Percentiles rank a stretch among this genome's conserved stretches.
Conservation (phyloP, 2,113 vertebrate genomes). For the Dromiciops gliroides region DNA sequence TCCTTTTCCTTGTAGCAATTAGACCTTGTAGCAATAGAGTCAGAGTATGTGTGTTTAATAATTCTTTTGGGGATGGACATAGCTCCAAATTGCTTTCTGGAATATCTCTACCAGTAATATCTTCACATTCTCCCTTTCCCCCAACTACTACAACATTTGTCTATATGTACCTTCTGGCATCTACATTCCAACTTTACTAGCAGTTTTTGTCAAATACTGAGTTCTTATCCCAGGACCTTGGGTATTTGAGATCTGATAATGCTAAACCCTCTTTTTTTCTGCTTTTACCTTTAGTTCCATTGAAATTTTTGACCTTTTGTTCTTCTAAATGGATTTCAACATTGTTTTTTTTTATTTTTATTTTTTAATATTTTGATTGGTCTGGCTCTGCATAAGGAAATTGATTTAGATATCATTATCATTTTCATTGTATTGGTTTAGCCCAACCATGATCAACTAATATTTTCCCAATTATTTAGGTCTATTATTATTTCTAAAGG, state of each 20-base stretch:
- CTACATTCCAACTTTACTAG: not conserved
- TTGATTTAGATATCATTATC: not conserved
- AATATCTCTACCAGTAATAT: not conserved
- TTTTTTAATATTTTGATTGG: not conserved
- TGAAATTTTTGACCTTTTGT: not conserved
- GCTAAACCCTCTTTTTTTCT: not conserved
- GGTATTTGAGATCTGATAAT: not conserved
- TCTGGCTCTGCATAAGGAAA: not conserved
- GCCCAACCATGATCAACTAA: not conserved
- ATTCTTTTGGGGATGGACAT: not conserved
- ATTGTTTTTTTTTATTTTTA: no score
- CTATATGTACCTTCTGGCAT: not conserved
- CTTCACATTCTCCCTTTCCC: not conserved
- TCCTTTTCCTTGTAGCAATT: not conserved
- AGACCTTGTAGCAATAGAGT: not conserved
- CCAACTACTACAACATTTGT: not conserved
- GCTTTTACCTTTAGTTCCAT: not conserved
- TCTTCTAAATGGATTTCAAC: not conserved
- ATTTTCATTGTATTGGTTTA: not conserved
- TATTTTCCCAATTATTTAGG: not conserved
- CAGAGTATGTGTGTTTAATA: not conserved
- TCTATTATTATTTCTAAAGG: not conserved
- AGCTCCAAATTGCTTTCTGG: not conserved
- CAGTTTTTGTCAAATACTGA: not conserved
- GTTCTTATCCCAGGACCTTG: not conserved